These are phyloP conservation scores for Anagyrus pseudococci DNA, from an alignment of 2,888 invertebrate species.

Conservation along the genomic window DNA sequence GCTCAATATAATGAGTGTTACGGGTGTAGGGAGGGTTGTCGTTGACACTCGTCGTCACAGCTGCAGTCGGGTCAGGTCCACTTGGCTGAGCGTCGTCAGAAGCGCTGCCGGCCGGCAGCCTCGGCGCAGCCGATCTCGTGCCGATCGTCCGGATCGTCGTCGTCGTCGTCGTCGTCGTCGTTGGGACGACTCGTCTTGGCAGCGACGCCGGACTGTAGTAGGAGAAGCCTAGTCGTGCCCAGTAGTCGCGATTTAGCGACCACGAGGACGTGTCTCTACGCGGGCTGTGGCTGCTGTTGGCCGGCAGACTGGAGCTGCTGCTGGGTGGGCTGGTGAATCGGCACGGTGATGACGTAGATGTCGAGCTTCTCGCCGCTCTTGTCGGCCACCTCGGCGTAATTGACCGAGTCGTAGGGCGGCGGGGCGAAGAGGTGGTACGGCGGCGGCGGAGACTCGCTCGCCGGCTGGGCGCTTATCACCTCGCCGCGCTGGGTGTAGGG, in stretches of 20 bases:
- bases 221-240: conserved; percentile 17
- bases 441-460: conserved; percentile 63
- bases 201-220: conserved; percentile 6
- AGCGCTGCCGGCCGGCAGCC: background rate
- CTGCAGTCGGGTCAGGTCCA: too few relatives aligned
- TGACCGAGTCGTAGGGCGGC: conserved; percentile 65
- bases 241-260: conserved; percentile 32
- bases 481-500: conserved; percentile 51
- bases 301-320: conserved; percentile 49
- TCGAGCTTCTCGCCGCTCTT: conserved; percentile 58
- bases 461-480: conserved; percentile 34
- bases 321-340: conserved; percentile 58
- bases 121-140: background rate
- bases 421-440: conserved; percentile 67
- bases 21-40: too few relatives aligned
- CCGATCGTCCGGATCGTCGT: background rate
- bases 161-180: background rate
- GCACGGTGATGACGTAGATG: conserved; percentile 64
- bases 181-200: background rate
- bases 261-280: conserved; percentile 35
- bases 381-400: conserved; percentile 60
- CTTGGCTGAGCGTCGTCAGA: too few relatives aligned
- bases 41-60: too few relatives aligned
- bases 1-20: too few relatives aligned
- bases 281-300: conserved; percentile 36